phyloP scores from a whole-genome alignment of 2,113 vertebrate species.

The Siphamia tubifer region DNA sequence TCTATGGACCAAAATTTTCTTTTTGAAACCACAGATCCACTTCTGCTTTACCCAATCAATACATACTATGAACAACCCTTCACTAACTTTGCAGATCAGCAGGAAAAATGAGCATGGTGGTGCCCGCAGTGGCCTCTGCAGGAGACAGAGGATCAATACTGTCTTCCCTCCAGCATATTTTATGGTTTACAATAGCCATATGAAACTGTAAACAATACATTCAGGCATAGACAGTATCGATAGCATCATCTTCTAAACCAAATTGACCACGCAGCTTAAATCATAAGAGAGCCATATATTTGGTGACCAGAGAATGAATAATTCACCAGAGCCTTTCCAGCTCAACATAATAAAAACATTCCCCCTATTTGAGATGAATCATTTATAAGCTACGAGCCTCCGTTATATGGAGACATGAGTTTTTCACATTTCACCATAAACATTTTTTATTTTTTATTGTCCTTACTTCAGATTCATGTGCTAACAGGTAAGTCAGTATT shows the following conservation, averaged over 20 bases:
- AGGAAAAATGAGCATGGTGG: background rate
- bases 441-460: conserved; percentile 2
- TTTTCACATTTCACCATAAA: background rate
- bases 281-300: background rate
- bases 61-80: background rate
- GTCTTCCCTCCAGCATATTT: background rate
- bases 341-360: conserved; percentile 4
- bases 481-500: conserved; percentile 2
- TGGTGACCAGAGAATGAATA: conserved; percentile 18
- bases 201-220: background rate
- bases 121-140: background rate
- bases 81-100: background rate
- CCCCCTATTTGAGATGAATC: conserved; percentile 25
- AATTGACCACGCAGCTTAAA: background rate
- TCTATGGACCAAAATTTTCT: no score
- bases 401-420: background rate
- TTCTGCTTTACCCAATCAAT: background rate
- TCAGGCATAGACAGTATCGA: background rate
- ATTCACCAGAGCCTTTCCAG: conserved; percentile 14
- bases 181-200: background rate
- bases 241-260: background rate
- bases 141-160: conserved; percentile 3
- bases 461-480: background rate
- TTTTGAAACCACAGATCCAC: background rate
- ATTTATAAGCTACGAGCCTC: conserved; percentile 30